phyloP scores from a whole-genome alignment of 2,888 invertebrate species.

The Plebejus melissa region DNA sequence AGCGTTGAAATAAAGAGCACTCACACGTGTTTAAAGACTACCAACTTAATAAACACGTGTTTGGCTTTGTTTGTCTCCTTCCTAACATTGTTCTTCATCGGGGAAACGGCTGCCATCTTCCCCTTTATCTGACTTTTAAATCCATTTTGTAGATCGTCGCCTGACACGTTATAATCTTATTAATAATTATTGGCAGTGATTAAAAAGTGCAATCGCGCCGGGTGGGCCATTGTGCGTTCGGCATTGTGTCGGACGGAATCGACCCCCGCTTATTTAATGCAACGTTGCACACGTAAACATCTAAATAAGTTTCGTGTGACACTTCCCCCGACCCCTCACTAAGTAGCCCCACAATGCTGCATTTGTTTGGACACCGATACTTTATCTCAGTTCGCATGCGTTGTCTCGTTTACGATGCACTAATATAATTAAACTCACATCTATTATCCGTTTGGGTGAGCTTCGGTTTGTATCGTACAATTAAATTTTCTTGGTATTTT shows the following conservation, averaged over 20 bases:
- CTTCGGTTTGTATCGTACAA: neutral
- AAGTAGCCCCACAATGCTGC: conserved; percentile 69
- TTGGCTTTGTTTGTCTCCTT: neutral
- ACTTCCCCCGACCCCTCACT: conserved; percentile 73
- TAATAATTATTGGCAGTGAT: conserved; percentile 26
- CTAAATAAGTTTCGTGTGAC: conserved; percentile 79
- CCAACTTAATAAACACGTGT: neutral
- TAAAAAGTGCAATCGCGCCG: conserved; percentile 48
- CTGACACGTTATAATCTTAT: conserved; percentile 18
- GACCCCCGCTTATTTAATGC: conserved; percentile 75
- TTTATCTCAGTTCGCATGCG: conserved; percentile 25
- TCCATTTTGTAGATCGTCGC: conserved; percentile 11
- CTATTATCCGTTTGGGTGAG: conserved; percentile 10
- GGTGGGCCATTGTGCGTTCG: conserved; percentile 45
- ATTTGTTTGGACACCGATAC: conserved; percentile 29
- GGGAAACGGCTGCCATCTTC: neutral
- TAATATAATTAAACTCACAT: conserved; percentile 15
- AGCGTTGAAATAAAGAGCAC: neutral
- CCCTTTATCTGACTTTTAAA: conserved; percentile 14
- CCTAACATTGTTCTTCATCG: neutral
- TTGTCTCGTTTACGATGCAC: conserved; percentile 15
- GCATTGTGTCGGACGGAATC: conserved; percentile 65
- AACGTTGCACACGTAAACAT: conserved; percentile 78
- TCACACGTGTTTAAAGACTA: neutral
- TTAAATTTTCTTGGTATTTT: neutral